Conservation (phyloP, 2,797 vertebrate species). For the Sebastes oblongus region DNA sequence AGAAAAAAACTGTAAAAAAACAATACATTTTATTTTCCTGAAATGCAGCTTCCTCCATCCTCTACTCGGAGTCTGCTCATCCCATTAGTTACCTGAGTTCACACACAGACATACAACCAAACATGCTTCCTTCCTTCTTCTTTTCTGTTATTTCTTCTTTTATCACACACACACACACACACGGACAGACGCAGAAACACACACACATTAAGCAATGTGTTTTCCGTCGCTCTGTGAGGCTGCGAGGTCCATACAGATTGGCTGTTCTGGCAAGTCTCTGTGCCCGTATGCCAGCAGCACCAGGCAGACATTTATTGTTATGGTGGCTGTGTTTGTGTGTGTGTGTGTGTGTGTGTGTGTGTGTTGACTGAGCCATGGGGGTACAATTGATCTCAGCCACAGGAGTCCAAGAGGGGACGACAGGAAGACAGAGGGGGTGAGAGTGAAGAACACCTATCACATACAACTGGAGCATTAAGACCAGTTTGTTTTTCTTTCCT, state of each 20-base stretch:
- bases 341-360: constrained; percentile 15
- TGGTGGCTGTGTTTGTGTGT: background rate
- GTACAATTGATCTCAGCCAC: constrained; percentile 49
- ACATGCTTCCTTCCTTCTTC: background rate
- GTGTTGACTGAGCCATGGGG: constrained; percentile 29
- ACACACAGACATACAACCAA: background rate
- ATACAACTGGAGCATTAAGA: background rate
- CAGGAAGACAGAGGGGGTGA: constrained; percentile 2
- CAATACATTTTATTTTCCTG: background rate
- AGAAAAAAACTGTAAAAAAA: background rate
- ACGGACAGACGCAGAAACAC: background rate
- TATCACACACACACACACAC: background rate
- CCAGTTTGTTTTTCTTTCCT: background rate
- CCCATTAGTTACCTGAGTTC: background rate
- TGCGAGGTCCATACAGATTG: constrained; percentile 65
- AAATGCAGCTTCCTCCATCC: background rate
- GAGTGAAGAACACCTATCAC: constrained; percentile 17
- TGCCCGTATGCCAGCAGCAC: constrained; percentile 32
- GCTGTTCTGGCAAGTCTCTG: constrained; percentile 45
- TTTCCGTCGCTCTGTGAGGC: constrained; percentile 37
- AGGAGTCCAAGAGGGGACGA: constrained; percentile 26
- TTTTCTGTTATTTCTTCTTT: too few species aligned
- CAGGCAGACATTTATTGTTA: constrained; percentile 31
- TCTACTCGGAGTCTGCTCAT: background rate
- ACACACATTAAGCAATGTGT: background rate